Evolutionary conservation across 1,140 invertebrate species (phyloP).

Genomic region (Augochlora pura): DNA sequence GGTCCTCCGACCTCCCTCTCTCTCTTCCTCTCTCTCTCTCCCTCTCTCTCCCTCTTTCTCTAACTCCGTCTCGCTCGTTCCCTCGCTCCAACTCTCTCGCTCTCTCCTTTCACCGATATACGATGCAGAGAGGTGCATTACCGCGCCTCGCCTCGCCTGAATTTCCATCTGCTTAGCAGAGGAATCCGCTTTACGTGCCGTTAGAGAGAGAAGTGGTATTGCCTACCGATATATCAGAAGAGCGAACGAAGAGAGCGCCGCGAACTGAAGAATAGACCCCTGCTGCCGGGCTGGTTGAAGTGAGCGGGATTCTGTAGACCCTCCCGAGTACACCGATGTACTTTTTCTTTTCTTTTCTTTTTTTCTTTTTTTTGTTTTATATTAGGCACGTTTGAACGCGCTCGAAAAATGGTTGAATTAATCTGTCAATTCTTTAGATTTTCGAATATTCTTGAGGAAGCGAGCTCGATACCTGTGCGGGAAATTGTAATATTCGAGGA

Average conservation of each 20-base stretch:
- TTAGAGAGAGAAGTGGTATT: slow-evolving; percentile 62
- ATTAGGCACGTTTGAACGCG: no score
- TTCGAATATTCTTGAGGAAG: no score
- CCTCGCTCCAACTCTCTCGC: not conserved
- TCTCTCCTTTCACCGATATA: slow-evolving; percentile 6
- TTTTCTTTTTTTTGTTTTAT: no score
- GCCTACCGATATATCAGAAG: slow-evolving; percentile 12
- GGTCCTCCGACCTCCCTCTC: not conserved
- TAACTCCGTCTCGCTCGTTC: not conserved
- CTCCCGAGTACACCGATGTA: no score
- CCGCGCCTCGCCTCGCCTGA: slow-evolving; percentile 65
- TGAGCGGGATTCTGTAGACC: no score
- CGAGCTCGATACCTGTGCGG: no score
- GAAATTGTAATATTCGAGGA: no score
- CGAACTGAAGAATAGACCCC: not conserved
- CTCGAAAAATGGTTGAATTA: no score
- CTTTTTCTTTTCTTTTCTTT: no score
- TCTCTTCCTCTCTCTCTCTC: not conserved
- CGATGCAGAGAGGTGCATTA: slow-evolving; percentile 62
- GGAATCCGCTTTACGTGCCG: slow-evolving; percentile 77
- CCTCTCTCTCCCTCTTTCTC: not conserved
- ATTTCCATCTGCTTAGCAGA: slow-evolving; percentile 77
- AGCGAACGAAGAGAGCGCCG: no score
- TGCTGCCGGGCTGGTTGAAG: no score
- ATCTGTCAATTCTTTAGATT: no score